These are phyloP conservation scores for Polyommatus iphigenia DNA, from an alignment of 2,888 invertebrate genomes.

Conservation along the genomic window DNA sequence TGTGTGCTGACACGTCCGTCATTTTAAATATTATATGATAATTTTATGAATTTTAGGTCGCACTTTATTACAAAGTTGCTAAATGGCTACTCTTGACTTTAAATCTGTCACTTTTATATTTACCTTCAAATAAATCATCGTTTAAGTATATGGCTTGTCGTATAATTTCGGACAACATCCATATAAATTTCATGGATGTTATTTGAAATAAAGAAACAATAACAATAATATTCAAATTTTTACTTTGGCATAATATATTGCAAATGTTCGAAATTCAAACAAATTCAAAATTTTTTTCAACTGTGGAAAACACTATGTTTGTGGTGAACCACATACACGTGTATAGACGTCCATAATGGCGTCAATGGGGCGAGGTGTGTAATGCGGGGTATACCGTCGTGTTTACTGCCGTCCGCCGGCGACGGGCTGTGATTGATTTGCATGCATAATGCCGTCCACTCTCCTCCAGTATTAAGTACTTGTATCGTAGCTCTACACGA, in stretches of 20 bases:
- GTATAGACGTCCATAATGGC: neutral
- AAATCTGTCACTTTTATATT: no score
- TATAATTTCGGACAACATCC: no score
- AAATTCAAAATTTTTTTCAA: neutral
- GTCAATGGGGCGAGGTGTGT: slow-evolving; percentile 6
- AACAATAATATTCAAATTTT: no score
- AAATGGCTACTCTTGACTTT: no score
- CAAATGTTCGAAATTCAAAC: neutral
- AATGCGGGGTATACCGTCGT: neutral
- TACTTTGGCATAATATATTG: no score
- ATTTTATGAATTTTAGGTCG: no score
- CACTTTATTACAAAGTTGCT: no score
- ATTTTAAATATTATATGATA: neutral
- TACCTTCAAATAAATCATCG: no score
- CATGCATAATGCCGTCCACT: slow-evolving; percentile 15
- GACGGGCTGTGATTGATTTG: slow-evolving; percentile 11
- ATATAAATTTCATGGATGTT: no score
- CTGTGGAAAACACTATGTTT: neutral
- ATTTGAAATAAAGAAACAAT: no score
- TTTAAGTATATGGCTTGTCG: no score
- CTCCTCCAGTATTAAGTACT: neutral
- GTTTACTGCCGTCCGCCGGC: neutral
- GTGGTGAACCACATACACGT: neutral
- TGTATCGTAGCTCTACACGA: neutral
- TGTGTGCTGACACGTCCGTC: neutral